phyloP scores from a whole-genome alignment of 2,113 vertebrate genomes.

The Dermatemys mawii region DNA sequence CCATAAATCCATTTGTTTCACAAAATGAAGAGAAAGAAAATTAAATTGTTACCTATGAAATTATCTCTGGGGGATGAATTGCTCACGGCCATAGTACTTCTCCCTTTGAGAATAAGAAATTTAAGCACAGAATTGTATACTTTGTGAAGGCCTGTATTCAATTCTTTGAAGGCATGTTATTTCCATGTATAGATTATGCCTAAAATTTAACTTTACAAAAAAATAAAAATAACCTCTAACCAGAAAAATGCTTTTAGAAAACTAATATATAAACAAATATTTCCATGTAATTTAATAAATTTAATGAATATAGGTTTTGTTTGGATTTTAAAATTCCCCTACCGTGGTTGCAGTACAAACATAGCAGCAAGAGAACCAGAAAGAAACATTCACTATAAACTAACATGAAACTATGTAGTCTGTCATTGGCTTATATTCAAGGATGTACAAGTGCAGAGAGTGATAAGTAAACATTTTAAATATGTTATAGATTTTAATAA shows the following conservation, averaged over 20 bases:
- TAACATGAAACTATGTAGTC: neutral
- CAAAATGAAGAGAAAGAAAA: neutral
- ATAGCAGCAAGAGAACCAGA: neutral
- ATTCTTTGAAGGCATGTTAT: neutral
- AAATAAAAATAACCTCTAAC: neutral
- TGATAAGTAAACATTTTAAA: neutral
- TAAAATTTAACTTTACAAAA: neutral
- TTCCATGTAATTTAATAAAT: conserved; percentile 7
- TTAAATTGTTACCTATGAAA: neutral
- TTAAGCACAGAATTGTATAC: neutral
- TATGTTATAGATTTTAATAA: conserved; percentile 9
- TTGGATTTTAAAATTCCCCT: conserved; percentile 2
- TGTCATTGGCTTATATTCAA: neutral
- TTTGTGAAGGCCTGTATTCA: neutral
- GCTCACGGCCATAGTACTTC: neutral
- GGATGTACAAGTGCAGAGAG: conserved; percentile 3
- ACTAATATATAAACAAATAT: neutral
- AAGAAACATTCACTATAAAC: neutral
- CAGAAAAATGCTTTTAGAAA: neutral
- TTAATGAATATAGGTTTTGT: neutral
- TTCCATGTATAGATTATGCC: neutral
- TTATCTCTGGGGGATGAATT: neutral
- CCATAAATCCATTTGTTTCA: neutral
- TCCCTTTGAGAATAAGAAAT: neutral
- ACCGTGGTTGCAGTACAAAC: neutral